Base-by-base conservation (phyloP, 1,140 invertebrate species). In the Gryon sp. region DNA sequence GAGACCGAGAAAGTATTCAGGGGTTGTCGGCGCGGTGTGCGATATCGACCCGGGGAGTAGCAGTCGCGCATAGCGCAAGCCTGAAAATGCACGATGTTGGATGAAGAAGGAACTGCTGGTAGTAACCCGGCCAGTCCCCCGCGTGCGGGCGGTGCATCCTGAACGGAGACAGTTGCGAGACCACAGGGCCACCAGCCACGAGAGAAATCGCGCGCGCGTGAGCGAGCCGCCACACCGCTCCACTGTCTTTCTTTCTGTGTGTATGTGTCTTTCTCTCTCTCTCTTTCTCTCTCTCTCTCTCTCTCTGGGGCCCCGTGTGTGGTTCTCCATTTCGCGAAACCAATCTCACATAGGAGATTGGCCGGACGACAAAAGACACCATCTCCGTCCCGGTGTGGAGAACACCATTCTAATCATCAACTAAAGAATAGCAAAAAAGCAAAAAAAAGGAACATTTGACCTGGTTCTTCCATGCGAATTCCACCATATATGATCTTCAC, bases 111-210 rank as follows among this genome's bases (percentile, higher is more conserved):
- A 72, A 76, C 63, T 53, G 75, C 81, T 82, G 83, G 80, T 83
- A 84, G 86, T 87, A 84, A 84, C 83, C 84, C 83, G 84, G 86
- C 82, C 85, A 88, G 85, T 86, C 80, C 86, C 84, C 83, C 83
- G 83, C 83, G 83, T 81, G 83, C 84, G 83, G 83, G 83, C 83
- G 84, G 80, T 85, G 84, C 81, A 82, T 84, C 77, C 79, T 62
- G 38, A n/a, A n/a, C n/a, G n/a, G n/a, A n/a, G n/a, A 80, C 48
- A 65, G 36, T 76, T 53, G 65, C 57, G 55, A 57, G 52, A 66
- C 59, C 57, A 50, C 14, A 24, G 57, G 48, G 73, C 78, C 41
- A 30, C 66, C 50, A 76, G 55, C 48, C 65, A n/a, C n/a, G n/a
- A n/a, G n/a, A n/a, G 16, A 59, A 22, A 52, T n/a, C 52, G 62